These are phyloP conservation scores for Atlantisia rogersi DNA, from an alignment of 2,113 vertebrate genomes.

Conservation along the genomic window DNA sequence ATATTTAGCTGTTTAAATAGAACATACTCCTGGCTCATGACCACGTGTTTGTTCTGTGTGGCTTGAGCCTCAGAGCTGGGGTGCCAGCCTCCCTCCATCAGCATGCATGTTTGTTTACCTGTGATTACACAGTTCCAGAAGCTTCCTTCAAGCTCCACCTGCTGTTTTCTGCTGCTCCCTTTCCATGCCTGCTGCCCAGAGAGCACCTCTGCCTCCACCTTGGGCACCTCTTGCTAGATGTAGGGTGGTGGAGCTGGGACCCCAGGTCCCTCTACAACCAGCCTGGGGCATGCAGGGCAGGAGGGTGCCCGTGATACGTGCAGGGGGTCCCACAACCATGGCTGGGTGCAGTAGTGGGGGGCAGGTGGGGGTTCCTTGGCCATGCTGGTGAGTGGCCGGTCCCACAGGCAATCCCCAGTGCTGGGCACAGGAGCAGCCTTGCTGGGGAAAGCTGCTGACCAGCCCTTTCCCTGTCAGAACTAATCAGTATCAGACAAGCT, in stretches of 20 bases:
- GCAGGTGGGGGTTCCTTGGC: not conserved
- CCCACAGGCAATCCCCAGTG: not conserved
- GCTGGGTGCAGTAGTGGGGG: accelerated
- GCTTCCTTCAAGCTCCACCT: accelerated
- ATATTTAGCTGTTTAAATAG: not conserved
- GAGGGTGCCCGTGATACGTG: not conserved
- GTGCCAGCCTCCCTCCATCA: accelerated
- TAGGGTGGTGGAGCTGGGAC: not conserved
- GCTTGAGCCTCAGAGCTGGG: not conserved
- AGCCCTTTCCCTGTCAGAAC: slow-evolving; percentile 84
- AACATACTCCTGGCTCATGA: not conserved
- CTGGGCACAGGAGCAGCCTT: slow-evolving; percentile 29
- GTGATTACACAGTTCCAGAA: not conserved
- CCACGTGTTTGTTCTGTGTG: accelerated
- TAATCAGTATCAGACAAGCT: slow-evolving; percentile 89
- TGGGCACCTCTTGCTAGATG: too few species aligned
- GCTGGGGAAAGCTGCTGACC: slow-evolving; percentile 79
- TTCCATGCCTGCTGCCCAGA: not conserved
- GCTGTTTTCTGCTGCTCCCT: not conserved
- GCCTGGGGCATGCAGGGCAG: accelerated
- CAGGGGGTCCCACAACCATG: accelerated
- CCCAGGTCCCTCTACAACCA: not conserved
- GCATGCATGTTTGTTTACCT: accelerated
- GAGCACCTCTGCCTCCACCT: too few species aligned
- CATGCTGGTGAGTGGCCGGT: accelerated